These are phyloP conservation scores for Epiblema foenella DNA, from an alignment of 2,888 invertebrate species.

Conservation along the genomic window DNA sequence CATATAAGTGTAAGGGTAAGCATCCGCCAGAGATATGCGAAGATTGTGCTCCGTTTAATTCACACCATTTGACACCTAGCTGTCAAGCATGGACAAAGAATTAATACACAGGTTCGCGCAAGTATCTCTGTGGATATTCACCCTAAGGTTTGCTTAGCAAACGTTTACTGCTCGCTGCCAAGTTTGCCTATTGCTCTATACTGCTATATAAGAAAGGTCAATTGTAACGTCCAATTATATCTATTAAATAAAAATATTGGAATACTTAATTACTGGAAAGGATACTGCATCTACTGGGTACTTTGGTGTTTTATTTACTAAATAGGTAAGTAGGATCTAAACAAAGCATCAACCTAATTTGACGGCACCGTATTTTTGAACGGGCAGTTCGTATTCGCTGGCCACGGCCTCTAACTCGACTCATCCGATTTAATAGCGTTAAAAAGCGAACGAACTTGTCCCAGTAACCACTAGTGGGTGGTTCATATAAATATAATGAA, in stretches of 20 bases:
- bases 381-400: conserved; percentile 45
- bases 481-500: conserved; percentile 76
- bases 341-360: conserved; percentile 13
- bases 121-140: no score
- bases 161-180: not conserved
- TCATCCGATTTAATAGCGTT: conserved; percentile 79
- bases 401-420: conserved; percentile 75
- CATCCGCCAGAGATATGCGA: no score
- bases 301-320: not conserved
- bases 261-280: not conserved
- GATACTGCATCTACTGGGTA: not conserved
- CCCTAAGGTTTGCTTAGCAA: not conserved
- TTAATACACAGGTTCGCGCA: no score
- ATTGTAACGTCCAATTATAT: no score
- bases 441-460: conserved; percentile 80
- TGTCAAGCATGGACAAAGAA: no score
- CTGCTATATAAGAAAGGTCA: not conserved
- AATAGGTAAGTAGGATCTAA: not conserved
- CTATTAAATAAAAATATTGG: not conserved
- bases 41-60: no score
- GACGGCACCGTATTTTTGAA: not conserved
- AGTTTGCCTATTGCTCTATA: not conserved
- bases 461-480: conserved; percentile 73
- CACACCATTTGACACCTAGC: no score
- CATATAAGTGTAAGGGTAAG: no score